Percentiles rank a stretch among this genome's conserved stretches.
Evolutionary conservation across 2,888 invertebrate genomes (phyloP).

Genomic region (Eupsilia transversa): DNA sequence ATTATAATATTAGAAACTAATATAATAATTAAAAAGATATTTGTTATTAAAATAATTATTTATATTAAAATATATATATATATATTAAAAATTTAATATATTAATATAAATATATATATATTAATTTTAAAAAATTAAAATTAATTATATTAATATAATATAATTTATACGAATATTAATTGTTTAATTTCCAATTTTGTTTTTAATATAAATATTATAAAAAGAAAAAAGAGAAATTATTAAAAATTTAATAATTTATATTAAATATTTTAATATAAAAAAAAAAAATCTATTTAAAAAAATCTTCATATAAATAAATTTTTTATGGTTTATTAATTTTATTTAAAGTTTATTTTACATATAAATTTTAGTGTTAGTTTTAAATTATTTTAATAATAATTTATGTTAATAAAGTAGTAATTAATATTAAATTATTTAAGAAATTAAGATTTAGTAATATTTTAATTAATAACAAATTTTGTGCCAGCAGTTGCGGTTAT

Average conservation of each 20-base stretch:
- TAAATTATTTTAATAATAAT: constrained; percentile 84
- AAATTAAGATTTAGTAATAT: constrained; percentile 91
- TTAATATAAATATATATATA: constrained; percentile 66
- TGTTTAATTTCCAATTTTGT: constrained; percentile 60
- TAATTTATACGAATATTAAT: constrained; percentile 63
- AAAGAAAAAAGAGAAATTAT: constrained; percentile 63
- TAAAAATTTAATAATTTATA: constrained; percentile 68
- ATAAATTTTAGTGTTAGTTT: constrained; percentile 87
- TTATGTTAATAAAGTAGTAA: constrained; percentile 76
- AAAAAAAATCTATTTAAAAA: constrained; percentile 79
- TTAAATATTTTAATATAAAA: constrained; percentile 69
- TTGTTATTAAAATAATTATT: constrained; percentile 88
- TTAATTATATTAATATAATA: constrained; percentile 65
- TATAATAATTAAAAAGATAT: constrained; percentile 78
- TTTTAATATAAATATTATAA: constrained; percentile 72
- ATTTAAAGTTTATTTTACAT: constrained; percentile 90
- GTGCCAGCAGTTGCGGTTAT: constrained; percentile 94
- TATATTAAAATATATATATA: constrained; percentile 86
- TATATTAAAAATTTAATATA: constrained; percentile 68
- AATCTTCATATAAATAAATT: constrained; percentile 78
- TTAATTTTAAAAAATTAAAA: constrained; percentile 67
- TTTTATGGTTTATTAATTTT: constrained; percentile 88
- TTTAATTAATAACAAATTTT: constrained; percentile 91
- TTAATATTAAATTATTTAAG: constrained; percentile 90
- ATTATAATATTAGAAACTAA: constrained; percentile 87